Conservation (phyloP, 2,888 invertebrate genomes). For the Lasioglossum leucozonium region DNA sequence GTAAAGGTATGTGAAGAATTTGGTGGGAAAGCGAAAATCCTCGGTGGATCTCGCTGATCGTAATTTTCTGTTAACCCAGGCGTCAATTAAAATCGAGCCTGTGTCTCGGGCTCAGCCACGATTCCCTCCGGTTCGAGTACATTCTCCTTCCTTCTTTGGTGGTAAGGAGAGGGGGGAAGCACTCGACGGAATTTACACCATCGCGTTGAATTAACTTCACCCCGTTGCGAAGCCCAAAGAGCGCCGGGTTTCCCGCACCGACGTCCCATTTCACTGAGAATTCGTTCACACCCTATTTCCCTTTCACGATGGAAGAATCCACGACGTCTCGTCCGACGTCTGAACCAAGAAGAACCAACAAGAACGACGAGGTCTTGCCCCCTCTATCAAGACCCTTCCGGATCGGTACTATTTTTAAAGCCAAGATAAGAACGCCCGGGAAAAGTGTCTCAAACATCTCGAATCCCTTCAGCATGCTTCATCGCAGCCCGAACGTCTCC, state of each 20-base stretch:
- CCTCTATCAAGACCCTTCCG: constrained; percentile 41
- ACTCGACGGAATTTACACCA: constrained; percentile 32
- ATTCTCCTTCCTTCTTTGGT: neutral
- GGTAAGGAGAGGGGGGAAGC: constrained; percentile 10
- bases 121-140: neutral
- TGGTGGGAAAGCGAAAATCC: neutral
- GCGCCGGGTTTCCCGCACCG: constrained; percentile 10
- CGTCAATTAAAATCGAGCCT: constrained; percentile 4
- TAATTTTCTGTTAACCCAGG: neutral
- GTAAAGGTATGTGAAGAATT: neutral
- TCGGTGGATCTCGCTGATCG: neutral
- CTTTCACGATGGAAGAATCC: constrained; percentile 43
- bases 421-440: constrained; percentile 1
- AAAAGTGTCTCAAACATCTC: constrained; percentile 10
- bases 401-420: constrained; percentile 35
- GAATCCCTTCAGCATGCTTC: neutral
- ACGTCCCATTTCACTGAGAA: constrained; percentile 42
- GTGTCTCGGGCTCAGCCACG: neutral
- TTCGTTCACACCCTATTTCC: constrained; percentile 62
- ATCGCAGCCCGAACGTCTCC: neutral
- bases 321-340: constrained; percentile 41
- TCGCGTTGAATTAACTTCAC: constrained; percentile 44
- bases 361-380: constrained; percentile 46
- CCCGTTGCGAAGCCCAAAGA: constrained; percentile 17
- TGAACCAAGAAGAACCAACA: constrained; percentile 53